Base-by-base conservation (phyloP, 2,888 invertebrate genomes). In the Pandemis cinnamomeana region DNA sequence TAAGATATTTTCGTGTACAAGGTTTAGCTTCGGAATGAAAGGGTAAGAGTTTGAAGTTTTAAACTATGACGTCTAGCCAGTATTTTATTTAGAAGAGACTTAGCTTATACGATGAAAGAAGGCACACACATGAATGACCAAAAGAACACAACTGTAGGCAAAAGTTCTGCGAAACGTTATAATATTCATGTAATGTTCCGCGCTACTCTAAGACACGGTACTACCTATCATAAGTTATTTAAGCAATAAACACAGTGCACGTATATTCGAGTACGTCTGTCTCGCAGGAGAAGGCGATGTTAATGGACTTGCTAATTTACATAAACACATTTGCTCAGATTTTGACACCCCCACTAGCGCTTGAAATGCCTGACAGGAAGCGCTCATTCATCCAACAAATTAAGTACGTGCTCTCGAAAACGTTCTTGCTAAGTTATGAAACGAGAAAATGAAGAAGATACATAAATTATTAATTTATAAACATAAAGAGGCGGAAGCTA, bases 241-340 rank as follows among this genome's bases (percentile, higher is more conserved):
- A 89, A 86, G 86, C 85, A 86, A 86, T 83, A 87, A 87, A 85
- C 86, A 85, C 86, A 61, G 66, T 51, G 61, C 68, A 62, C 60
- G 66, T 60, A 53, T 51, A 69, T 58, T 61, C 53, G 82, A 81
- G 85, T 81, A 80, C 79, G 78, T 77, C 78, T 80, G 79, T 79
- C 84, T 83, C 86, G 81, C 84, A 80, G 80, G 83, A 82, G 83
- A 84, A 84, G 84, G 82, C 84, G 78, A 81, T 89, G 88, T 89
- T 92, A 92, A 93, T 92, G 90, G 89, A 90, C 88, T 87, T 86
- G 82, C 85, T 89, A 89, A 93, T 93, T 92, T 92, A 85, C 93
- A 93, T 93, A 92, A 92, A 91, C 91, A 93, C 88, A 89, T 92
- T 92, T 89, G 87, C 91, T 89, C 86, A 88, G 88, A 90, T 91